Evolutionary conservation across 2,113 vertebrate species (phyloP), one percentile per base, ranked within the genome.

Genomic region (Menura novaehollandiae): DNA sequence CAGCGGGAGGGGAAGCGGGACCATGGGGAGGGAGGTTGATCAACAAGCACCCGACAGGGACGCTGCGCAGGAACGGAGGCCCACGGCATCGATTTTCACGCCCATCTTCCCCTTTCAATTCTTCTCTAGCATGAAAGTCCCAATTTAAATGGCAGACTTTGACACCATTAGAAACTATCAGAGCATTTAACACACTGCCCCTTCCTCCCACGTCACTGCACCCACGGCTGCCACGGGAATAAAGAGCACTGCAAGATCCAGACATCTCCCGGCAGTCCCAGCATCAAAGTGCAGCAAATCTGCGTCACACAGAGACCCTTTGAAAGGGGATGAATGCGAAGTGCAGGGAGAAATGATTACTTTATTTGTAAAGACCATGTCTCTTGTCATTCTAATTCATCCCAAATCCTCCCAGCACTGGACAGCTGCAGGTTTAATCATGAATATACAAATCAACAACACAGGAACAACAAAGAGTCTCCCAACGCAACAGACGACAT

Each of bases 311-410:
- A 88, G 86, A 91, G 95, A 83, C 69, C 84, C 87, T 96, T 88
- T 95, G 89, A 96, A 95, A 79, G 60, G 47, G 51, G 68, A 76
- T 81, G 76, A 95, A 95, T 89, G 89, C 23, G 28, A 82, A 95
- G 84, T 28, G 66, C 66, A 79, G 55, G 85, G 77, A 55, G 66
- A 96, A 97, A 93, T 96, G 39, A 95, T 92, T 86, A 87, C 94
- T 97, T 96, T 68, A 94, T 92, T 95, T 96, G 81, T 80, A 78
- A 95, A 85, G 95, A 79, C 81, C 62, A 44, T 41, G 79, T 94
- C 88, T 85, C 94, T 93, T 83, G 85, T 94, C 88, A 90, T 94
- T 96, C 85, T 96, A 94, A 95, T 97, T 88, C 90, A 91, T 79
- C 83, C 63, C 74, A 85, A 96, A 90, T 66, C 91, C 82, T 94